Evolutionary conservation across 2,113 vertebrate species (phyloP), one percentile per base, ranked within the genome.

Genomic region (Lipophrys pholis): DNA sequence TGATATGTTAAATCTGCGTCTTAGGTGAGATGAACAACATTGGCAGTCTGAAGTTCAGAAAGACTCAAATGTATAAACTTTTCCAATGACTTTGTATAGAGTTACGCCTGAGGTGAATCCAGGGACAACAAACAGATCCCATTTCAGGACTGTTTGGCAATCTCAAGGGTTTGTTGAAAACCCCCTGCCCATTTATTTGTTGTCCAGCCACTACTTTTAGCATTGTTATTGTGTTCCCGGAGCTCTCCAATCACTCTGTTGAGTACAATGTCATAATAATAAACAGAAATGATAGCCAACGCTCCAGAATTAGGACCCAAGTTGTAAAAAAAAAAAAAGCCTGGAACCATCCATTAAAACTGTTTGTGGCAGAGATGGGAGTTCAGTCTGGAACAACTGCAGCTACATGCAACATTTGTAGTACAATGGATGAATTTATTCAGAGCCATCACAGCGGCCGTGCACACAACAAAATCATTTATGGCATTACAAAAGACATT

Each of bases 191-290:
- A 30, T 3, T 7, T 12, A 57, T 76, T 73, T 57, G 35, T 52
- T 65, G 2, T 41, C 15, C 55, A 10, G 9, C 46, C 35, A 50
- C 12, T 48, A 5, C 16, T 40, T 53, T 75, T 9, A 53, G 39
- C 12, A 43, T 57, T 12, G 15, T 16, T 39, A 8, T 43, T 11
- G n/a, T 41, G 30, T 66, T 59, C 52, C 43, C 42, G 51, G 51
- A 43, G 46, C 51, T 83, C 36, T 54, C 48, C 14, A 60, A 4
- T 67, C 73, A 36, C 41, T 73, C 16, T 52, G 5, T 40, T 16
- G 5, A 53, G 42, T 12, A 6, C 7, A 35, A 1, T 46, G 21
- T 60, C 36, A 40, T 21, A 0, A 11, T 58, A 53, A 55, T 8
- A 45, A 7, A 54, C 45, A 8, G 41, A 45, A 62, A 69, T 3